Evolutionary conservation across 2,888 invertebrate species (phyloP).

Genomic region (Ochlodes sylvanus): DNA sequence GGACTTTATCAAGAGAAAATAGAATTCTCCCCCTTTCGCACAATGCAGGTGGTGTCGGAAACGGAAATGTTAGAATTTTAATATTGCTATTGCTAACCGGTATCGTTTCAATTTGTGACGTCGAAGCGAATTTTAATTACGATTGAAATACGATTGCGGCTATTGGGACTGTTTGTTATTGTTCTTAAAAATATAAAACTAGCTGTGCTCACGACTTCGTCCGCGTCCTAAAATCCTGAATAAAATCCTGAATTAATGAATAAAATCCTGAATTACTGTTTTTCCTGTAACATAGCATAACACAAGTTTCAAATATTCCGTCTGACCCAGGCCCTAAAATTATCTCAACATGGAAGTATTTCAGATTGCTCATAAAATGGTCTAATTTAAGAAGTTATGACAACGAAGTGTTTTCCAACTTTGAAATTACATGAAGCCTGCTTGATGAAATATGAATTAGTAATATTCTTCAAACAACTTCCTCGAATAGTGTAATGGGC

Average conservation of each 20-base stretch:
- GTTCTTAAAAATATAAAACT: too few relatives aligned
- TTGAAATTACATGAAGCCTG: constrained; percentile 9
- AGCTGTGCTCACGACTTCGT: too few relatives aligned
- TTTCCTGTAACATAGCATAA: too few relatives aligned
- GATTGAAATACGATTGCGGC: too few relatives aligned
- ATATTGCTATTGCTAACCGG: constrained; percentile 3
- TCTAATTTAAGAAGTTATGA: constrained; percentile 26
- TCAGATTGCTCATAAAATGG: constrained; percentile 18
- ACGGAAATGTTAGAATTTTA: neutral
- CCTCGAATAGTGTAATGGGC: constrained; percentile 24
- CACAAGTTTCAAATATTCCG: too few relatives aligned
- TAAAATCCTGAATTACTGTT: too few relatives aligned
- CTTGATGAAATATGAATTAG: constrained; percentile 36
- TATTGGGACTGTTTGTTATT: too few relatives aligned
- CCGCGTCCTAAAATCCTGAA: too few relatives aligned
- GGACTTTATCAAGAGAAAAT: constrained; percentile 21
- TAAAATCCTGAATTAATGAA: too few relatives aligned
- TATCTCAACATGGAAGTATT: constrained; percentile 19
- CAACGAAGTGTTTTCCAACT: constrained; percentile 27
- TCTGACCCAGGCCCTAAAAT: neutral
- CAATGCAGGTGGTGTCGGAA: constrained; percentile 5
- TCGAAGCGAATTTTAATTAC: neutral
- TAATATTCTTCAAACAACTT: constrained; percentile 23
- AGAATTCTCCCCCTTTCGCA: constrained; percentile 14
- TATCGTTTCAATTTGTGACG: neutral